phyloP scores from a whole-genome alignment of 2,113 vertebrate species.

The Labeo catla region DNA sequence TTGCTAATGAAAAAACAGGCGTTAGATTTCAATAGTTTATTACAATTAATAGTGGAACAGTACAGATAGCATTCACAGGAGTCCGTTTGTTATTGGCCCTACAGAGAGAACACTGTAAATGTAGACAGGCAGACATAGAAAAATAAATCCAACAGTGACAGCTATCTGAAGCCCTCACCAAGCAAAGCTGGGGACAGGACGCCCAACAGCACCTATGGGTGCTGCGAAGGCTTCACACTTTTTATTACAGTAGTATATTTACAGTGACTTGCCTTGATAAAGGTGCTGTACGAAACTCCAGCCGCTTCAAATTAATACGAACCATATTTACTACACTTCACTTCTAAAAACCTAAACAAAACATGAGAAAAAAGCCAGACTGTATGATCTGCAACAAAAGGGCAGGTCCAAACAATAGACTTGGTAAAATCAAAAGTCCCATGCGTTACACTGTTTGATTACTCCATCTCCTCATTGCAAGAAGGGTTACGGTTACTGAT shows the following conservation, averaged over 20 bases:
- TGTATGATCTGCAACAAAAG: slow-evolving; percentile 87
- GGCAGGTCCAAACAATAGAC: slow-evolving; percentile 59
- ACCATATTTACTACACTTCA: slow-evolving; percentile 98
- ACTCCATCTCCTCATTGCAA: slow-evolving; percentile 75
- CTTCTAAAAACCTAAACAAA: slow-evolving; percentile 99
- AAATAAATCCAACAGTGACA: slow-evolving; percentile 42
- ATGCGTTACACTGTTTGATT: slow-evolving; percentile 79
- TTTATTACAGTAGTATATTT: slow-evolving; percentile 82
- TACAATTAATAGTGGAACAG: slow-evolving; percentile 85
- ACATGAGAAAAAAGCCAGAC: slow-evolving; percentile 94
- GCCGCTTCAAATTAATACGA: slow-evolving; percentile 98
- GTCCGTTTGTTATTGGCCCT: slow-evolving; percentile 59
- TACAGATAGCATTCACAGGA: slow-evolving; percentile 87
- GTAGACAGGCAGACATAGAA: slow-evolving; percentile 46
- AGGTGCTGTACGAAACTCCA: slow-evolving; percentile 86
- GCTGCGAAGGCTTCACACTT: slow-evolving; percentile 95
- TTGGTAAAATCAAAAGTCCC: slow-evolving; percentile 63
- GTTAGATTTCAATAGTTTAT: slow-evolving; percentile 90
- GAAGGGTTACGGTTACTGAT: slow-evolving; percentile 87
- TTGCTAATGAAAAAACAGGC: slow-evolving; percentile 88
- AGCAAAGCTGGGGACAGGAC: slow-evolving; percentile 95
- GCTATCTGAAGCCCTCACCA: slow-evolving; percentile 93
- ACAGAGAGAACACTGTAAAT: slow-evolving; percentile 29
- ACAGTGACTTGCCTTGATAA: slow-evolving; percentile 98
- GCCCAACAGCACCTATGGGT: slow-evolving; percentile 97